Evolutionary conservation across 2,797 vertebrate genomes (phyloP).

Genomic region (Acanthornis magna): DNA sequence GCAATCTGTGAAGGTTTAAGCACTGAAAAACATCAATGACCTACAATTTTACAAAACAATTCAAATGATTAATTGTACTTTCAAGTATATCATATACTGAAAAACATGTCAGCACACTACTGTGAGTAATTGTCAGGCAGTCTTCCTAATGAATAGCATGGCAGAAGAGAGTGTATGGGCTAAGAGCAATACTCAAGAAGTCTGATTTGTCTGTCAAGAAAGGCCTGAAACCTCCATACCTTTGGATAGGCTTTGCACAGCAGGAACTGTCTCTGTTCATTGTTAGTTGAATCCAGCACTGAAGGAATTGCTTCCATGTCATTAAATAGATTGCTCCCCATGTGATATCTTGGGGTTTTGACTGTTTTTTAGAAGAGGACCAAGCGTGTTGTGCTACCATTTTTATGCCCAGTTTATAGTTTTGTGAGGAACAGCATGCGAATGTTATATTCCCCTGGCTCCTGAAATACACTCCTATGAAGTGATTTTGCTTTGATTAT

Average conservation of each 20-base stretch:
- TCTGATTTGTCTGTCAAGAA: constrained; percentile 21
- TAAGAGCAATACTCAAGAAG: not conserved
- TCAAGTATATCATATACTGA: not conserved
- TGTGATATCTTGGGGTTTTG: not conserved
- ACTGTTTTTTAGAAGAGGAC: not conserved
- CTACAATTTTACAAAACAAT: not conserved
- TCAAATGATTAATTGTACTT: not conserved
- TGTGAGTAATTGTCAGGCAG: not conserved
- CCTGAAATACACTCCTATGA: not conserved
- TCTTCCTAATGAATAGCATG: not conserved
- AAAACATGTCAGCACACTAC: not conserved
- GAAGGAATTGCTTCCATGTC: constrained; percentile 50
- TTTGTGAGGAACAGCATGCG: not conserved
- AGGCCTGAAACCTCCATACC: not conserved
- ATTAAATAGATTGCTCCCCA: not conserved
- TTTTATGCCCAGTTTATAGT: not conserved
- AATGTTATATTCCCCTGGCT: not conserved
- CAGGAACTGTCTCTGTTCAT: constrained; percentile 10
- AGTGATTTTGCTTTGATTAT: not conserved
- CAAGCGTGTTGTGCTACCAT: not conserved
- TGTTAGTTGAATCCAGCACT: constrained; percentile 25
- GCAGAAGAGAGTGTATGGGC: not conserved
- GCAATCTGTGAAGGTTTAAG: constrained; percentile 49
- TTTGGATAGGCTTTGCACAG: constrained; percentile 16
- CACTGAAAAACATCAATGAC: constrained; percentile 34